Conservation (phyloP, 2,797 vertebrate genomes). For the Xenops minutus region DNA sequence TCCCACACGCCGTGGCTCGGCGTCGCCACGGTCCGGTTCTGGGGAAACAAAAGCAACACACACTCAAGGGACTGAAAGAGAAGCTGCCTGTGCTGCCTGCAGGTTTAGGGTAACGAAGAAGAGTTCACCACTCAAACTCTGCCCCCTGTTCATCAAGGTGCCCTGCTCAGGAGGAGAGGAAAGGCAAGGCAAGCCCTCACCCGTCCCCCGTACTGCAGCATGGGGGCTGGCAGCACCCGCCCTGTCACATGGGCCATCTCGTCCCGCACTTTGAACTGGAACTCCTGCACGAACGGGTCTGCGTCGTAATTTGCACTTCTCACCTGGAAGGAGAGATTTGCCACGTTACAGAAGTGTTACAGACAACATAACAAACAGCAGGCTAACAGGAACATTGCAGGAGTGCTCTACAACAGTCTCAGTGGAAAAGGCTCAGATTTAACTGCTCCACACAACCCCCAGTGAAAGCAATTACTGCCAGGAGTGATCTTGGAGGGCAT, state of each 20-base stretch:
- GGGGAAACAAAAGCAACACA: constrained; percentile 47
- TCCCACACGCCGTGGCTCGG: constrained; percentile 98
- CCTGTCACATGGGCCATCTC: constrained; percentile 99
- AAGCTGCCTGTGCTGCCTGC: background rate
- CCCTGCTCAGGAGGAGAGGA: no score
- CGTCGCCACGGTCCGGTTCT: constrained; percentile 97
- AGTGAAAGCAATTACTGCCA: background rate
- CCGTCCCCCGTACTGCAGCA: constrained; percentile 98
- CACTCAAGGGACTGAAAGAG: background rate
- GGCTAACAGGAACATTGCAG: background rate
- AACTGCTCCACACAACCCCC: background rate
- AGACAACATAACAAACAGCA: background rate
- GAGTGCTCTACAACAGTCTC: background rate
- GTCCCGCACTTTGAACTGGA: constrained; percentile 97
- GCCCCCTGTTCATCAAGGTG: no score
- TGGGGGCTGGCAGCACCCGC: constrained; percentile 95
- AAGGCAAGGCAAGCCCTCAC: constrained; percentile 78
- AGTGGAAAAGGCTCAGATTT: background rate
- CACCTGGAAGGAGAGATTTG: constrained; percentile 79
- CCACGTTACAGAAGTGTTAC: background rate
- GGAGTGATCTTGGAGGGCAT: background rate
- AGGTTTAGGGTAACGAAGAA: background rate
- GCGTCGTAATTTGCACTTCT: constrained; percentile 98
- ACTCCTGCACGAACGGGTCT: constrained; percentile 97
- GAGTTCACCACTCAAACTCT: no score